These are phyloP conservation scores for Paramuricea clavata DNA, from an alignment of 92 coral and sea anemone genomes.

Conservation along the genomic window DNA sequence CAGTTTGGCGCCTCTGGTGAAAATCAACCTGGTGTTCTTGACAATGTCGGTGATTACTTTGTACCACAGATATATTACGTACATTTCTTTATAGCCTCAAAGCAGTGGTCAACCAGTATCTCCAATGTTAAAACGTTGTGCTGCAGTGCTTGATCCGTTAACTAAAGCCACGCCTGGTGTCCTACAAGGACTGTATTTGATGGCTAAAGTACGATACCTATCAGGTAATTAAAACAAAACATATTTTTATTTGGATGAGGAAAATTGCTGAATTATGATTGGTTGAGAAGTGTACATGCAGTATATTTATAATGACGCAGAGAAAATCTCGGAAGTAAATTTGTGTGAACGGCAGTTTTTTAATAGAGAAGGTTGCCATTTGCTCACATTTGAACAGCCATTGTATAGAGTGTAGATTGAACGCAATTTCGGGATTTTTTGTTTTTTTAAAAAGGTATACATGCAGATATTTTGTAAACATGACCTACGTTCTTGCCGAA, in stretches of 20 bases:
- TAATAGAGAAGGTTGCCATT: no score
- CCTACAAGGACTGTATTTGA: slow-evolving; percentile 85
- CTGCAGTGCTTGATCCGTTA: slow-evolving; percentile 96
- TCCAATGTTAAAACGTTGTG: slow-evolving; percentile 94
- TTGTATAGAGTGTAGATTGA: no score
- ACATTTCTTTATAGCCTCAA: slow-evolving; percentile 71
- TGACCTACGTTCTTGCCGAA: no score
- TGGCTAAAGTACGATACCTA: slow-evolving; percentile 96
- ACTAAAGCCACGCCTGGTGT: slow-evolving; percentile 95
- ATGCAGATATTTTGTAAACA: background rate
- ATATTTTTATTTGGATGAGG: background rate
- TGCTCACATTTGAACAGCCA: no score
- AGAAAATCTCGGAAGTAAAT: background rate
- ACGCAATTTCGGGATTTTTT: no score
- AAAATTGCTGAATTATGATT: background rate
- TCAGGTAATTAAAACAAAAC: slow-evolving; percentile 70
- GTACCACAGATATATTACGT: background rate
- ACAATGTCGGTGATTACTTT: background rate
- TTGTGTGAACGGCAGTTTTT: background rate
- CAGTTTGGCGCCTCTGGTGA: no score
- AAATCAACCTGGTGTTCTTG: background rate
- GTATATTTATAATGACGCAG: no score
- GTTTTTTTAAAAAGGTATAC: background rate
- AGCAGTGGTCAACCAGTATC: slow-evolving; percentile 92
- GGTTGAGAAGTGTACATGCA: background rate